A percentile compares a stretch with the other conserved stretches of the same genome.
These are phyloP conservation scores for Sialis fuliginosa DNA, from an alignment of 2,888 invertebrate genomes.

Conservation along the genomic window DNA sequence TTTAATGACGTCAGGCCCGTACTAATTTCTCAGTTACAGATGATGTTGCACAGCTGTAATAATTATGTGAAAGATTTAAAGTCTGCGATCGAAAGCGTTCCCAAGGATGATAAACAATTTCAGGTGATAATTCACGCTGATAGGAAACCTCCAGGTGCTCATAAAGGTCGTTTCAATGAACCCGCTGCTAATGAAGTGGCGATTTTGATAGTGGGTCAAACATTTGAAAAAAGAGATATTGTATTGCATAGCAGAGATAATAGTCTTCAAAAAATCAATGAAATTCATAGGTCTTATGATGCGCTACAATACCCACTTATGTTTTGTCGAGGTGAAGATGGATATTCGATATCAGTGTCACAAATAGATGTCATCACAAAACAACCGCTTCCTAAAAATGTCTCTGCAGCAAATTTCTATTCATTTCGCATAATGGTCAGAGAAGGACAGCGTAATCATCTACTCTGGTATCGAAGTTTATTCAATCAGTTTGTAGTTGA, in stretches of 20 bases:
- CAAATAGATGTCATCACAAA: constrained; percentile 7
- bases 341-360: constrained; percentile 9
- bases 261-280: constrained; percentile 3
- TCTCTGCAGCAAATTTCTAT: constrained; percentile 12
- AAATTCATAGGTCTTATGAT: constrained; percentile 13
- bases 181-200: neutral
- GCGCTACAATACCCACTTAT: constrained; percentile 16
- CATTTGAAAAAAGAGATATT: constrained; percentile 1
- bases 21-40: neutral
- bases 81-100: neutral
- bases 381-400: constrained; percentile 5
- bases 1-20: neutral
- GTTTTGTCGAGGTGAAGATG: constrained; percentile 13
- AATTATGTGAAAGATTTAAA: neutral
- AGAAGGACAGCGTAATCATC: neutral
- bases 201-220: neutral
- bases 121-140: constrained; percentile 1
- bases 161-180: neutral
- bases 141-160: no score
- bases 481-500: constrained; percentile 16
- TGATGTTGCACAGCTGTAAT: constrained; percentile 2
- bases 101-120: neutral
- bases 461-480: constrained; percentile 10
- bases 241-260: neutral
- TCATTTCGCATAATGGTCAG: constrained; percentile 5